phyloP scores from a whole-genome alignment of 2,888 invertebrate species.

The Philhelius pedissequus region DNA sequence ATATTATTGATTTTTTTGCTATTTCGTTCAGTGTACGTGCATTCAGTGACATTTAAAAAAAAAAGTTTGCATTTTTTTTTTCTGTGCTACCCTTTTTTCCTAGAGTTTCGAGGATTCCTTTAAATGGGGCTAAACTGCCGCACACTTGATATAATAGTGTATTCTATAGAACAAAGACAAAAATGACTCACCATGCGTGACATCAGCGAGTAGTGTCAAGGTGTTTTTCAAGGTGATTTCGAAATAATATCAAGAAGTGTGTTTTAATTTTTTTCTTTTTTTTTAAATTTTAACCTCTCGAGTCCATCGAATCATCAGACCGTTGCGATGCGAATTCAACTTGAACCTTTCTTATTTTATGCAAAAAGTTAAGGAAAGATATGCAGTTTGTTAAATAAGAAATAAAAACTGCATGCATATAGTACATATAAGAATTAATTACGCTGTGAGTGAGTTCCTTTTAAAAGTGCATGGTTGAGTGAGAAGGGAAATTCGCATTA shows the following conservation, averaged over 20 bases:
- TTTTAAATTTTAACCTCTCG: slow-evolving; percentile 1
- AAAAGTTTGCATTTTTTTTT: not conserved
- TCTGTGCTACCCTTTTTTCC: not conserved
- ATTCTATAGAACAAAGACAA: not conserved
- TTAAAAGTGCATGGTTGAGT: slow-evolving; percentile 15
- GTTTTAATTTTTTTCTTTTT: not conserved
- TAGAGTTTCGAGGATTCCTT: not conserved
- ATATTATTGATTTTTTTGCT: no score
- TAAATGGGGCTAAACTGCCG: not conserved
- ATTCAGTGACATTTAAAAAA: not conserved
- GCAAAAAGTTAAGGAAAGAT: not conserved
- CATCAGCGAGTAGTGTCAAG: slow-evolving; percentile 62
- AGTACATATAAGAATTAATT: not conserved
- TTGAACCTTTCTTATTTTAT: not conserved
- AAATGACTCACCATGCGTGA: slow-evolving; percentile 66
- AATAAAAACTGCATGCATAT: not conserved
- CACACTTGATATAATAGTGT: not conserved
- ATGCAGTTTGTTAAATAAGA: not conserved
- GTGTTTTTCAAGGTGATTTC: slow-evolving; percentile 57
- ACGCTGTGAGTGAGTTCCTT: not conserved
- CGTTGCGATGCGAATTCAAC: slow-evolving; percentile 18
- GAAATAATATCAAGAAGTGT: not conserved
- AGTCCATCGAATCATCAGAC: slow-evolving; percentile 34
- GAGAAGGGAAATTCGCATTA: slow-evolving; percentile 11
- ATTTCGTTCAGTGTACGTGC: no score